Evolutionary conservation across 2,888 invertebrate species (phyloP).

Genomic region (Drosophila kuntzei): DNA sequence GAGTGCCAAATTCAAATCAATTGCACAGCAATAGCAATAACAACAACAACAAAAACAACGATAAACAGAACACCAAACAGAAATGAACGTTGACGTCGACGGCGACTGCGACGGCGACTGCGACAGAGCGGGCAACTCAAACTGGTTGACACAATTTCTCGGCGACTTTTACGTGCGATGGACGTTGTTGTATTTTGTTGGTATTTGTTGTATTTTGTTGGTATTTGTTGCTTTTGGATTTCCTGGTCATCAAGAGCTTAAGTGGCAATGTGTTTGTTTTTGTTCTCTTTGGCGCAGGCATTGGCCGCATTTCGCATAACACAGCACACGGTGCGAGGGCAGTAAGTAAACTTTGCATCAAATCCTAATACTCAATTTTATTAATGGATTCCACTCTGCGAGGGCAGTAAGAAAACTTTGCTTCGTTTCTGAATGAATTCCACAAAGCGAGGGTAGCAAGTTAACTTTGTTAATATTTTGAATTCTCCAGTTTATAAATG

Average conservation of each 20-base stretch:
- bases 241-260: constrained; percentile 49
- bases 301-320: constrained; percentile 57
- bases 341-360: background rate
- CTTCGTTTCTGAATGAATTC: too few species aligned
- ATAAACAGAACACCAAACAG: constrained; percentile 55
- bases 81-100: constrained; percentile 21
- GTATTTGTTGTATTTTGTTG: constrained; percentile 13
- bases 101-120: constrained; percentile 16
- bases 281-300: constrained; percentile 26
- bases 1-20: constrained; percentile 67
- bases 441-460: too few species aligned
- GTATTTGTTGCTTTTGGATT: constrained; percentile 49
- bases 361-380: too few species aligned
- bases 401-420: too few species aligned
- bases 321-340: background rate
- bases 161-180: constrained; percentile 76
- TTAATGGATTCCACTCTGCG: too few species aligned
- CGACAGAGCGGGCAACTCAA: constrained; percentile 32
- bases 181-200: constrained; percentile 17
- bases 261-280: constrained; percentile 33
- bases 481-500: too few species aligned
- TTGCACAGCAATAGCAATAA: constrained; percentile 36
- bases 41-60: constrained; percentile 25
- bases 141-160: constrained; percentile 82
- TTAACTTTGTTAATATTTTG: too few species aligned